These are phyloP conservation scores for Cyanoramphus novaezelandiae DNA, from an alignment of 2,113 vertebrate species.

Conservation along the genomic window DNA sequence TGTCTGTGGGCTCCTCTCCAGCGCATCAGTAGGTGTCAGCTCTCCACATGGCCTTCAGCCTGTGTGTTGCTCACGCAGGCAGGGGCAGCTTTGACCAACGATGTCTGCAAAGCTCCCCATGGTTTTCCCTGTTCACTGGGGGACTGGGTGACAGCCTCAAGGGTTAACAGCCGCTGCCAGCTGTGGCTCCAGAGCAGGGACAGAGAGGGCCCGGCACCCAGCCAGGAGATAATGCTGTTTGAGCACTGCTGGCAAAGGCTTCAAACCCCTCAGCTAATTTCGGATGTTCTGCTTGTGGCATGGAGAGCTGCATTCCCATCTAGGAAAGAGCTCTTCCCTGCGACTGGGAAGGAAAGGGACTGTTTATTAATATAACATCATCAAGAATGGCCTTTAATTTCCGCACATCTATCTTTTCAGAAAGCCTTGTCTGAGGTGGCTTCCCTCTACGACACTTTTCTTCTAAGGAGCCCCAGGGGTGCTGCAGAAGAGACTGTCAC, in stretches of 20 bases:
- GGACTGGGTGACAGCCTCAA: rapidly evolving
- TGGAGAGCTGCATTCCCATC: background rate
- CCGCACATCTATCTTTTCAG: background rate
- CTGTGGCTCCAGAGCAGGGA: background rate
- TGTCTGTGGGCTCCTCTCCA: background rate
- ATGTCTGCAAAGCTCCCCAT: background rate
- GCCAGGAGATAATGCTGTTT: conserved; percentile 18
- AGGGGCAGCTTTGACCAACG: background rate
- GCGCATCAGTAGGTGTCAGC: background rate
- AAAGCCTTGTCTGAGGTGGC: background rate
- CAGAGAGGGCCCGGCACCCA: background rate
- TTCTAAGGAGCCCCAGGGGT: background rate
- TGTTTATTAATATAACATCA: background rate
- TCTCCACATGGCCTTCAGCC: background rate
- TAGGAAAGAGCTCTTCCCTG: background rate
- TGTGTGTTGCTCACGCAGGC: background rate
- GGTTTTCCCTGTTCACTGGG: rapidly evolving
- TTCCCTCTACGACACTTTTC: background rate
- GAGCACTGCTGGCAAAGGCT: conserved; percentile 37
- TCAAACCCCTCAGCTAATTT: conserved; percentile 48
- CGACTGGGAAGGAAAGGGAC: background rate
- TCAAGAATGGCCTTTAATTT: background rate
- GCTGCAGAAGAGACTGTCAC: background rate
- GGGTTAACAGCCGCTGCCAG: conserved; percentile 13
- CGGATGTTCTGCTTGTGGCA: background rate